Conservation (phyloP, 1,140 invertebrate genomes). For the Sarcophaga peregrina region DNA sequence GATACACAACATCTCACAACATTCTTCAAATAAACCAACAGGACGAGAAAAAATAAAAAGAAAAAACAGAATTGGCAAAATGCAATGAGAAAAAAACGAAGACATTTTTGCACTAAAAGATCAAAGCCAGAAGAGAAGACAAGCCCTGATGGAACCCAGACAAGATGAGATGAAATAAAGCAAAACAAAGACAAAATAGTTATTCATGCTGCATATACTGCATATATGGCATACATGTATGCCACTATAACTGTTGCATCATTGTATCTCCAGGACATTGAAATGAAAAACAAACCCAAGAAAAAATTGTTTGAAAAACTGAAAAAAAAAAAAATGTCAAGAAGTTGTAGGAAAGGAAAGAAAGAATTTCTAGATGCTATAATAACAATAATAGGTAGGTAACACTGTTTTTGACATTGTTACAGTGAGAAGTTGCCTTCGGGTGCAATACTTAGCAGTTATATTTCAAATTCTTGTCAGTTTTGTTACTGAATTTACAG, state of each 20-base stretch:
- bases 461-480: background rate
- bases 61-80: background rate
- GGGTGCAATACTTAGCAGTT: background rate
- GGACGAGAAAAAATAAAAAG: background rate
- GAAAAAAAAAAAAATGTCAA: background rate
- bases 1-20: background rate
- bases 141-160: background rate
- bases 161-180: background rate
- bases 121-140: slow-evolving; percentile 5
- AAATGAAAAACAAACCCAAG: background rate
- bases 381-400: background rate
- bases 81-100: slow-evolving; percentile 28
- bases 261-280: slow-evolving; percentile 7
- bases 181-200: background rate
- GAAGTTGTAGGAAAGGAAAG: background rate
- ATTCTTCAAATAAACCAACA: slow-evolving; percentile 23
- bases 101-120: slow-evolving; percentile 26
- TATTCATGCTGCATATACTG: background rate
- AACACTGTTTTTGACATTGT: slow-evolving; percentile 31
- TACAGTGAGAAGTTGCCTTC: background rate
- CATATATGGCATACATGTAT: no score
- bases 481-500: background rate
- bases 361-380: background rate
- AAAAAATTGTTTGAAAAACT: background rate
- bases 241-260: slow-evolving; percentile 25